Percentiles rank a stretch among this genome's conserved stretches.
These are phyloP conservation scores for Stenodera caucasica DNA, from an alignment of 2,888 invertebrate species.

Conservation along the genomic window DNA sequence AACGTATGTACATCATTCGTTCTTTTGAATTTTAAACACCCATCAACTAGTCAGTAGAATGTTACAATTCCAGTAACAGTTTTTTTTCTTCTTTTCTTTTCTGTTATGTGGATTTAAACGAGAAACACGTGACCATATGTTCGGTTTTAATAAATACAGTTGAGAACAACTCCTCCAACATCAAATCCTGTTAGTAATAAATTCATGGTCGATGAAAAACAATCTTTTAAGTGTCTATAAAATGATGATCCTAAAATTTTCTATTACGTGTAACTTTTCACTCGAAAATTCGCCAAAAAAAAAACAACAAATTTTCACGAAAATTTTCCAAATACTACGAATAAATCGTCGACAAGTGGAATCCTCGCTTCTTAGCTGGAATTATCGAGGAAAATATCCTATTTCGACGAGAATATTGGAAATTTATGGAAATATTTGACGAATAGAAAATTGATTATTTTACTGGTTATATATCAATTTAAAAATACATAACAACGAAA, in stretches of 20 bases:
- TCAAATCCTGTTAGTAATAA: conserved; percentile 25
- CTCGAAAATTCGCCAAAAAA: too few species aligned
- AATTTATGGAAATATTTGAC: too few species aligned
- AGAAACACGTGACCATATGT: conserved; percentile 36
- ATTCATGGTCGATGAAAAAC: conserved; percentile 23
- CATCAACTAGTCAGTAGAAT: conserved; percentile 1
- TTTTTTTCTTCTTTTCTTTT: not conserved
- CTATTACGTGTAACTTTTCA: too few species aligned
- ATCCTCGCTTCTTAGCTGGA: too few species aligned
- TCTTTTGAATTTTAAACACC: not conserved
- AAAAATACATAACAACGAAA: too few species aligned
- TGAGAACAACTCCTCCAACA: conserved; percentile 15
- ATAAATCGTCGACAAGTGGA: too few species aligned
- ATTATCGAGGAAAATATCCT: too few species aligned
- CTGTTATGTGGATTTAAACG: conserved; percentile 21
- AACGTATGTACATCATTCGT: conserved; percentile 17
- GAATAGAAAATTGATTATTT: too few species aligned
- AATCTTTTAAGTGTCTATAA: conserved; percentile 19
- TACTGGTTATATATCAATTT: too few species aligned
- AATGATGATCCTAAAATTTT: not conserved
- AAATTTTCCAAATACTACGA: too few species aligned
- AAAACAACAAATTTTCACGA: too few species aligned
- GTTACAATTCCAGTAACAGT: not conserved
- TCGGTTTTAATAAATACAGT: conserved; percentile 26
- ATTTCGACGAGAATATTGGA: too few species aligned